These are phyloP conservation scores for Desmophyllum pertusum DNA, from an alignment of 92 coral and sea anemone species.

Conservation along the genomic window DNA sequence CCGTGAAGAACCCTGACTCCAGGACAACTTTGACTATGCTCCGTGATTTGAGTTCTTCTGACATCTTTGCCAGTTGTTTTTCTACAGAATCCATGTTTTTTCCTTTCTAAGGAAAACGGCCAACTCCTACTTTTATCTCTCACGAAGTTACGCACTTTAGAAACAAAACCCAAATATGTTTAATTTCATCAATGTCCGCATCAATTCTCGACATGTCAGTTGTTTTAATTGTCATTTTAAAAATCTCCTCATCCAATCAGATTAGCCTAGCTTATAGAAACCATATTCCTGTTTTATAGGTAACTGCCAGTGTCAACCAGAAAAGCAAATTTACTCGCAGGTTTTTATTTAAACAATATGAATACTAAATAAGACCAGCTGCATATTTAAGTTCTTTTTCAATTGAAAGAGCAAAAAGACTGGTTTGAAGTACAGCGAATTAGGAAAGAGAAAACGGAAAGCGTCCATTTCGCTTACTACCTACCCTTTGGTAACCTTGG, in stretches of 20 bases:
- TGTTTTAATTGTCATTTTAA: not conserved
- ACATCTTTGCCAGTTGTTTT: slow-evolving; percentile 11
- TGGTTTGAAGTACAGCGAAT: not conserved
- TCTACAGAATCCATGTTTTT: slow-evolving; percentile 7
- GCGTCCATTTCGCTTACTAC: too few relatives aligned
- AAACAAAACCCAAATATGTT: not conserved
- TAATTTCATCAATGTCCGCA: not conserved
- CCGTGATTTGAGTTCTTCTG: slow-evolving; percentile 43
- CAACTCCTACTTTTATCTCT: not conserved
- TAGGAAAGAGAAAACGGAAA: too few relatives aligned
- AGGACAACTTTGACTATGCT: slow-evolving; percentile 36
- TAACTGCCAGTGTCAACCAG: not conserved
- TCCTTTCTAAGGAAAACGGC: not conserved
- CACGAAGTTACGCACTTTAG: not conserved
- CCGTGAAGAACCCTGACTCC: slow-evolving; percentile 29
- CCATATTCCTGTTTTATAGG: not conserved
- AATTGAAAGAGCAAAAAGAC: not conserved
- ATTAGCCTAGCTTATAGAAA: not conserved
- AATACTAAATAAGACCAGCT: not conserved
- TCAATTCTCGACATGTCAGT: not conserved
- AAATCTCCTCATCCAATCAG: not conserved
- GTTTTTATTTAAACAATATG: not conserved
- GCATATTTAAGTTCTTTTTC: not conserved
- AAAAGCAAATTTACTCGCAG: not conserved
- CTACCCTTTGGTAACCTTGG: too few relatives aligned